A percentile compares a stretch with the other conserved stretches of the same genome.
phyloP scores from a whole-genome alignment of 2,797 vertebrate species.

The Amblyopsis hoosieri region DNA sequence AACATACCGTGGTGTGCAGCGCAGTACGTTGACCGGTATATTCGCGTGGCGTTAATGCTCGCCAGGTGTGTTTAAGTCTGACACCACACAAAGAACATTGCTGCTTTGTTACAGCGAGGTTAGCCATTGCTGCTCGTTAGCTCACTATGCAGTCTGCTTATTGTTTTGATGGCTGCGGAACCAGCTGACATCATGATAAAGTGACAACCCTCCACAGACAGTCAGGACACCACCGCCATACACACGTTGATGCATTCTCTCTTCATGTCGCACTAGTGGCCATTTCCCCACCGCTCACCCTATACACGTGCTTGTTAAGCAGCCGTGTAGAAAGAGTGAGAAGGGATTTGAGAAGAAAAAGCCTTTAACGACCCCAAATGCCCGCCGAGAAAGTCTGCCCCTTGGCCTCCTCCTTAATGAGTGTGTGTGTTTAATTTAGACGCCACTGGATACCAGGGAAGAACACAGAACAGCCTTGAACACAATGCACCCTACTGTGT shows the following conservation, averaged over 20 bases:
- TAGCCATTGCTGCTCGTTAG: too few relatives aligned
- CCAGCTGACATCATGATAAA: too few relatives aligned
- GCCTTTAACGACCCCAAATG: conserved; percentile 62
- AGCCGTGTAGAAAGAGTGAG: conserved; percentile 44
- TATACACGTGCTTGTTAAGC: conserved; percentile 63
- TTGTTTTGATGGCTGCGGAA: too few relatives aligned
- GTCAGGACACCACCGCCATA: background rate
- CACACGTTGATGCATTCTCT: too few relatives aligned
- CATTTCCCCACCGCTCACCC: conserved; percentile 35
- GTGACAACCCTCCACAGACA: too few relatives aligned
- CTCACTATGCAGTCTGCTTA: background rate
- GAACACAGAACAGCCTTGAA: conserved; percentile 64
- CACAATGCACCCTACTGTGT: conserved; percentile 59
- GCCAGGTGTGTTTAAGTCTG: too few relatives aligned
- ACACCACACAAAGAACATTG: too few relatives aligned
- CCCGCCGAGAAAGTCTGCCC: conserved; percentile 72
- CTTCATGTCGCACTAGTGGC: conserved; percentile 20
- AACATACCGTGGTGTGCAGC: background rate
- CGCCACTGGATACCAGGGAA: conserved; percentile 64
- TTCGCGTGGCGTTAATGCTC: too few relatives aligned
- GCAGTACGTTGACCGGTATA: background rate
- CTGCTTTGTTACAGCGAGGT: too few relatives aligned
- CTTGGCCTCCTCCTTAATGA: conserved; percentile 66
- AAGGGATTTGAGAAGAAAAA: conserved; percentile 44
- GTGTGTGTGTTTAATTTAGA: conserved; percentile 76